Evolutionary conservation across 1,140 invertebrate species (phyloP).

Genomic region (Diprion similis): DNA sequence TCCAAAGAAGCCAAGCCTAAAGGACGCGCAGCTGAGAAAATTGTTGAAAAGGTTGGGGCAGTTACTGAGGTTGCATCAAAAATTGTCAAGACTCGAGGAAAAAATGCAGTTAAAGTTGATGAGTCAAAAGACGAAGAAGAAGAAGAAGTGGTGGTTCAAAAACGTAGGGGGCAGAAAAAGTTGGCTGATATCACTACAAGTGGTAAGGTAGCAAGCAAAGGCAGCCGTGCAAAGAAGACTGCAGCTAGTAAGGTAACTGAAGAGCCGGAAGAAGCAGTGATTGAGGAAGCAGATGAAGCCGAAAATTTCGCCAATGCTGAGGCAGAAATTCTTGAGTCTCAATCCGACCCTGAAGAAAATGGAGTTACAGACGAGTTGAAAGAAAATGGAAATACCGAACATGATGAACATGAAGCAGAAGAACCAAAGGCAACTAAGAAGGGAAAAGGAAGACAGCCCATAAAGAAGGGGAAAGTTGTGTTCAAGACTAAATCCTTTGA

Average conservation of each 20-base stretch:
- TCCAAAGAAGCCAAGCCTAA: constrained; percentile 1
- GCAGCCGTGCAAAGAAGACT: not conserved
- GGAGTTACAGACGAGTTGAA: not conserved
- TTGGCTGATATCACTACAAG: not conserved
- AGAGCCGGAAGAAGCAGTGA: not conserved
- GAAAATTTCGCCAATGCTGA: not conserved
- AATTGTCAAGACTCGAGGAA: not conserved
- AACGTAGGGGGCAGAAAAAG: not conserved
- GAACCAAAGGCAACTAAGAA: constrained; percentile 7
- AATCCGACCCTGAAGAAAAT: not conserved
- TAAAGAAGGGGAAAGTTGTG: constrained; percentile 3
- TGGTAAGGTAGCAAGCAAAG: not conserved
- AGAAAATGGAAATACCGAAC: constrained; percentile 7
- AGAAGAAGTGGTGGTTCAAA: not conserved
- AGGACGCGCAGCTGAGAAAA: not conserved
- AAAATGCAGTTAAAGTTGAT: not conserved
- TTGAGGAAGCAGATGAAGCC: not conserved
- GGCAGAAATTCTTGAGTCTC: not conserved
- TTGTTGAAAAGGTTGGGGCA: not conserved
- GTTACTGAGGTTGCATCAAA: not conserved
- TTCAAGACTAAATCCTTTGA: constrained; percentile 5
- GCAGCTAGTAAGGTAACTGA: not conserved
- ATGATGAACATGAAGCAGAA: not conserved
- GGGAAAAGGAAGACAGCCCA: not conserved
- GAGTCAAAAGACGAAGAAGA: not conserved